These are phyloP conservation scores for Tautogolabrus adspersus DNA, from an alignment of 2,113 vertebrate species.

Conservation along the genomic window DNA sequence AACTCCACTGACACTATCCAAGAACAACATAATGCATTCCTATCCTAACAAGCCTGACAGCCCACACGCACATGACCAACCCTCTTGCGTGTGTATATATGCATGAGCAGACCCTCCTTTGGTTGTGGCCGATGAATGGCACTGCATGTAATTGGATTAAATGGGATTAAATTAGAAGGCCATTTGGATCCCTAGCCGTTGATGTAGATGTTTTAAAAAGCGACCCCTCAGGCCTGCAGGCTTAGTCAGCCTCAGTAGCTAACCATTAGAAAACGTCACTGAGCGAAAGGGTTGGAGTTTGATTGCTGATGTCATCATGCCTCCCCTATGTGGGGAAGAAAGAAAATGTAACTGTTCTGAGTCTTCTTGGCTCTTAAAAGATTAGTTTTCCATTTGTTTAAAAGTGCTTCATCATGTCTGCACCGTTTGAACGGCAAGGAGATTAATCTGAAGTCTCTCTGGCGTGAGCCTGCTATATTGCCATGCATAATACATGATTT, in stretches of 20 bases:
- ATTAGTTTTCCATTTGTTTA: constrained; percentile 17
- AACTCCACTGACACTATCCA: neutral
- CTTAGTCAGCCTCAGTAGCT: constrained; percentile 21
- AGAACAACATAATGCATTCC: constrained; percentile 1
- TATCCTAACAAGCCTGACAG: neutral
- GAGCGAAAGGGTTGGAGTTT: constrained; percentile 26
- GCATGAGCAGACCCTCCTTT: neutral
- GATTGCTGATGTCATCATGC: constrained; percentile 33
- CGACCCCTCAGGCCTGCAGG: constrained; percentile 8
- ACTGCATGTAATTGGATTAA: constrained; percentile 69
- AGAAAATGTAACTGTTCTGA: neutral
- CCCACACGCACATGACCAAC: neutral
- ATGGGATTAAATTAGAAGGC: constrained; percentile 70
- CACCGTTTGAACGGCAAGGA: constrained; percentile 14
- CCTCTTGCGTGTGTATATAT: neutral
- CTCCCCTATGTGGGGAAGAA: neutral
- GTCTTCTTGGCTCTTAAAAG: constrained; percentile 5
- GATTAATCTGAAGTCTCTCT: constrained; percentile 42
- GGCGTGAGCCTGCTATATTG: constrained; percentile 1
- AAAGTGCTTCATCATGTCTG: constrained; percentile 26
- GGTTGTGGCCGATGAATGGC: constrained; percentile 45
- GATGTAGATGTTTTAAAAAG: constrained; percentile 66
- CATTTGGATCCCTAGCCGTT: constrained; percentile 58
- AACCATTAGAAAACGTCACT: constrained; percentile 18
- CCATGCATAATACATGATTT: constrained; percentile 66